Conservation (phyloP, 2,113 vertebrate genomes). For the Chamaea fasciata region DNA sequence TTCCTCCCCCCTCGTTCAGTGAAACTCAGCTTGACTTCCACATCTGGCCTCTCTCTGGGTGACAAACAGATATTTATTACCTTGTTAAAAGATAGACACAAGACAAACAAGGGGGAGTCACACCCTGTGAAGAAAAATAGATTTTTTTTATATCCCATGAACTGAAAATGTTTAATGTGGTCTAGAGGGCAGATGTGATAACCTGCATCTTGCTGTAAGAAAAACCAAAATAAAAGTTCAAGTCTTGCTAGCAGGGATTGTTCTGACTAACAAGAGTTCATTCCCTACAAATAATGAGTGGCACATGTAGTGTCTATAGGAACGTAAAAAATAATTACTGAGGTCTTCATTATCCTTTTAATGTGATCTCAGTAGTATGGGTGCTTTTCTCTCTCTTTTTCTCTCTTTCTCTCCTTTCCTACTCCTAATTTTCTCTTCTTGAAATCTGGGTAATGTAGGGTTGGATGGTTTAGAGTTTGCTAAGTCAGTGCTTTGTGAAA, state of each 20-base stretch:
- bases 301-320: neutral
- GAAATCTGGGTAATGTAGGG: neutral
- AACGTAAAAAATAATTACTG: neutral
- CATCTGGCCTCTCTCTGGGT: neutral
- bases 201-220: neutral
- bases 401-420: neutral
- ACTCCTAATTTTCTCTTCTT: neutral
- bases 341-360: neutral
- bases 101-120: neutral
- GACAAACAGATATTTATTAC: neutral
- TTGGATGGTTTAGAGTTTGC: neutral
- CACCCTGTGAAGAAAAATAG: neutral
- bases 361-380: neutral
- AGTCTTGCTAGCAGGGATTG: neutral
- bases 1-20: neutral
- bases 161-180: neutral
- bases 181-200: neutral
- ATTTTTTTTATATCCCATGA: neutral
- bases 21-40: neutral
- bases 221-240: neutral
- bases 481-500: neutral
- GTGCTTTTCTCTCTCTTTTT: neutral
- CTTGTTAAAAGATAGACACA: neutral
- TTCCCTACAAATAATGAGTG: neutral
- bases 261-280: neutral